Base-by-base conservation (phyloP, 2,888 invertebrate species). In the Sesia bembeciformis region DNA sequence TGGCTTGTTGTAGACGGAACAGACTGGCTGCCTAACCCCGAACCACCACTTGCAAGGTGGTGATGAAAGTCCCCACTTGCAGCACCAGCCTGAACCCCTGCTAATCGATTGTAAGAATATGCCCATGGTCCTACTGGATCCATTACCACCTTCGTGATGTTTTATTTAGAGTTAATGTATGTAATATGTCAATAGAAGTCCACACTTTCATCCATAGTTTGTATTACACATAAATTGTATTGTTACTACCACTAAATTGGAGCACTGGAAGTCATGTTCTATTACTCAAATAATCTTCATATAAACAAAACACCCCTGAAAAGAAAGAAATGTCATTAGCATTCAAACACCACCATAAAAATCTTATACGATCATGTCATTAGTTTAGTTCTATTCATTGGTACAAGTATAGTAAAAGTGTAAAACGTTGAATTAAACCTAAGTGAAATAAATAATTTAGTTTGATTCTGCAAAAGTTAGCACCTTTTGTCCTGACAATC, bases 91-190 rank as follows among this genome's bases (percentile, higher is more conserved):
- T 93, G 93, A 65, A 93, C 93, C 68, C 92, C 92, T 65, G 94
- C 92, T 83, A 96, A 90, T 73, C 96, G 94, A 90, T 95, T 95
- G 91, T 96, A 96, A 68, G 95, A 93, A 85, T 94, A 94, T 79
- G 93, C 93, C 96, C 96, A 96, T 90, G 96, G 95, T 90, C 95
- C 95, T 84, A 94, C 95, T 81, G 96, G 96, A 93, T 96, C 96
- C 96, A 96, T 96, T 90, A 90, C 90, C 90, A 88, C 81, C 87
- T 88, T 78, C 83, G 87, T 85, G 79, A 74, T 84, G 76, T 79
- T 72, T 68, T 72, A 61, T 72, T 71, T 73, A 70, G 68, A 78
- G 71, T 80, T 74, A 84, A 81, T 83, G 74, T 81, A 84, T 77
- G 72, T 78, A 84, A 76, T 81, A 72, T 84, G 78, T 88, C 84